A percentile compares a stretch with the other conserved stretches of the same genome.
Evolutionary conservation across 2,113 vertebrate genomes (phyloP).

Genomic region (Ictalurus punctatus): DNA sequence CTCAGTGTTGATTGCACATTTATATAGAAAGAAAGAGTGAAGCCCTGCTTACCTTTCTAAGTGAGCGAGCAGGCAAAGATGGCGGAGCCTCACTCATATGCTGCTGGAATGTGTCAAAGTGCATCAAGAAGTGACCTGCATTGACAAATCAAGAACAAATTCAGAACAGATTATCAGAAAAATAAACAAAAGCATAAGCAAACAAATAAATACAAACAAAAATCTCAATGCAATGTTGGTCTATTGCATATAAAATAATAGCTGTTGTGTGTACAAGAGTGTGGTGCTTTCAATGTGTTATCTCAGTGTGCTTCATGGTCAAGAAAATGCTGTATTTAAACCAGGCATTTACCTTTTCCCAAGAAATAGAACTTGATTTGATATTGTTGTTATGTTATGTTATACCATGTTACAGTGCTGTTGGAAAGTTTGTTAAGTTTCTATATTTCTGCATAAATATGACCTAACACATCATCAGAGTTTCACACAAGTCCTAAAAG

Average conservation of each 20-base stretch:
- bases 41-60: constrained; percentile 81
- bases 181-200: too few relatives aligned
- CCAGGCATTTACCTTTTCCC: background rate
- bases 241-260: background rate
- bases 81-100: constrained; percentile 89
- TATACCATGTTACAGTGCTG: background rate
- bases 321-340: background rate
- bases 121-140: constrained; percentile 89
- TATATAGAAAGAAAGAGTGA: background rate
- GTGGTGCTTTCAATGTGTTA: background rate
- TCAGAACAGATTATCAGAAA: background rate
- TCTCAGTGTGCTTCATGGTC: background rate
- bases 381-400: background rate
- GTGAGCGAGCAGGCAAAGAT: constrained; percentile 87
- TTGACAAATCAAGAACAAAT: background rate
- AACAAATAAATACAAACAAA: background rate
- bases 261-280: background rate
- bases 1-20: background rate
- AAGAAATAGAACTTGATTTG: background rate
- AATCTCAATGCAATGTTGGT: background rate
- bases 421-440: too few relatives aligned
- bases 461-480: too few relatives aligned
- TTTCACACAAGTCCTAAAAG: background rate
- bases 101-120: constrained; percentile 96
- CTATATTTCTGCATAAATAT: too few relatives aligned